A percentile compares a stretch with the other conserved stretches of the same genome.
These are phyloP conservation scores for Brachyopa scutellaris DNA, from an alignment of 2,888 invertebrate genomes.

Conservation along the genomic window DNA sequence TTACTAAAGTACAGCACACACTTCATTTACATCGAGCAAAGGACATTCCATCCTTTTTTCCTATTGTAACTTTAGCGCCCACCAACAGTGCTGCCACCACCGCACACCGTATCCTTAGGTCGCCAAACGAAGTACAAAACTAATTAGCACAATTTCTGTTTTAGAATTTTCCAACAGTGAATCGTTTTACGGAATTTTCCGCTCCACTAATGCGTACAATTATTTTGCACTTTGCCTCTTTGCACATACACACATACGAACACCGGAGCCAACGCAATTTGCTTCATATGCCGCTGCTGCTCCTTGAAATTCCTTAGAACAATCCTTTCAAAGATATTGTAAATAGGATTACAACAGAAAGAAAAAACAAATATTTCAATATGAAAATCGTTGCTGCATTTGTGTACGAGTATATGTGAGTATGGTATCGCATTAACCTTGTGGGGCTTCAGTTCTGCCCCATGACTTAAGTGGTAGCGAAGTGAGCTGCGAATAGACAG, in stretches of 20 bases:
- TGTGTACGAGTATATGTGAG: neutral
- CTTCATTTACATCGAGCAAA: conserved; percentile 61
- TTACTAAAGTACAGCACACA: conserved; percentile 42
- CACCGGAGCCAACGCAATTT: conserved; percentile 14
- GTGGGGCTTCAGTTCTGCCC: conserved; percentile 5
- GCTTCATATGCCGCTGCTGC: conserved; percentile 24
- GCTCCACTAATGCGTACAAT: conserved; percentile 72
- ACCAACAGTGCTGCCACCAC: neutral
- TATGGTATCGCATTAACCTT: conserved; percentile 19
- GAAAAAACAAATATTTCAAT: too few species aligned
- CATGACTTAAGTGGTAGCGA: too few species aligned
- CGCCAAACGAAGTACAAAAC: conserved; percentile 56
- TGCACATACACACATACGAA: conserved; percentile 1
- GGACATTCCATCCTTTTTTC: conserved; percentile 48
- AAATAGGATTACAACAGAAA: conserved; percentile 52
- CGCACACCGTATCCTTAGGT: neutral
- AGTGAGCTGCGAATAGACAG: conserved; percentile 6
- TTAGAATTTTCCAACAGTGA: conserved; percentile 57
- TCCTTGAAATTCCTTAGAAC: conserved; percentile 32
- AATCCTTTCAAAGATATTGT: conserved; percentile 29
- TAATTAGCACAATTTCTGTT: conserved; percentile 67
- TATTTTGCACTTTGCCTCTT: conserved; percentile 62
- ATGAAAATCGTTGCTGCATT: neutral
- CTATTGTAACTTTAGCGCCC: conserved; percentile 8
- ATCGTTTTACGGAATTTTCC: conserved; percentile 69